A percentile compares a stretch with the other conserved stretches of the same genome.
Evolutionary conservation across 1,140 invertebrate species (phyloP).

Genomic region (Homalodisca vitripennis): DNA sequence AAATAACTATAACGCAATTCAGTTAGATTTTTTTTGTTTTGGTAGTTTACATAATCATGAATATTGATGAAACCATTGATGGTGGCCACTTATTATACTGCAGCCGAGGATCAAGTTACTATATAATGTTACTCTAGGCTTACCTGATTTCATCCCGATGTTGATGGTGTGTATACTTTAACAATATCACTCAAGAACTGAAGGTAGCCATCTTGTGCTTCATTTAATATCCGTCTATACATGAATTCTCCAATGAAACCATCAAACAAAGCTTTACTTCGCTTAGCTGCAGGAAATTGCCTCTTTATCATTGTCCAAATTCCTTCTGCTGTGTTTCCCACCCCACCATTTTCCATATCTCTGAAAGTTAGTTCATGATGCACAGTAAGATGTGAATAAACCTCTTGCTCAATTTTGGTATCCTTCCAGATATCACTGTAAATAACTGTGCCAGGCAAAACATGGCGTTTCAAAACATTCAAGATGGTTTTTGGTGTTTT

Average conservation of each 20-base stretch:
- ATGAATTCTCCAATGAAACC: constrained; percentile 26
- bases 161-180: constrained; percentile 5
- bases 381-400: constrained; percentile 3
- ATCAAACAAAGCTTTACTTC: constrained; percentile 27
- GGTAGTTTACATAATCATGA: too few species aligned
- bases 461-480: constrained; percentile 6
- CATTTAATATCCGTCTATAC: constrained; percentile 23
- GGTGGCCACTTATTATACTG: too few species aligned
- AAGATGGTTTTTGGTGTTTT: constrained; percentile 21
- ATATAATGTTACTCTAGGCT: too few species aligned
- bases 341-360: constrained; percentile 29
- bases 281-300: constrained; percentile 18
- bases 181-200: constrained; percentile 25
- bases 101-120: too few species aligned
- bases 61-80: too few species aligned
- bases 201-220: constrained; percentile 23
- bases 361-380: constrained; percentile 26
- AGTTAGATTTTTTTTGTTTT: too few species aligned
- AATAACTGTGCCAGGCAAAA: constrained; percentile 16
- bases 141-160: constrained; percentile 19
- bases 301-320: constrained; percentile 27
- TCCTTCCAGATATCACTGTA: constrained; percentile 29
- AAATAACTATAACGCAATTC: too few species aligned
- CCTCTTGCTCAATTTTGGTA: constrained; percentile 11
- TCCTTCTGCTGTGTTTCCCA: constrained; percentile 23